Evolutionary conservation across 2,888 invertebrate genomes (phyloP), one percentile per base, ranked within the genome.

Genomic region (Eurois occulta): DNA sequence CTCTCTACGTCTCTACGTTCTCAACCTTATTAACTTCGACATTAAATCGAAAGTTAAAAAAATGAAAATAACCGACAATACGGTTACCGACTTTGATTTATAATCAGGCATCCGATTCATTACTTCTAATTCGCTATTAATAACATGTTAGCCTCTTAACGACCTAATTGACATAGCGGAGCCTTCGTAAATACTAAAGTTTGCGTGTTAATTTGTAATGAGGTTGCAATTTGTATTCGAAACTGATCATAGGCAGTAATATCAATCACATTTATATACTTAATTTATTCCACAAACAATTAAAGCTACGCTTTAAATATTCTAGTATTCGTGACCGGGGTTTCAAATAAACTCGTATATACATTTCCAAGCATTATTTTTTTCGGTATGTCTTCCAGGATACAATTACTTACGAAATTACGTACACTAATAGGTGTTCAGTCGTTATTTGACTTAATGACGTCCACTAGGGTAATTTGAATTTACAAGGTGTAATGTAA

Each of bases 121-220:
- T 64, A 62, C 55, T 73, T 78, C 1, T 71, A 75, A 78, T 82
- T 43, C 2, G 13, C 32, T 21, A n/a, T 52, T 66, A 79, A 78
- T 77, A 76, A 35, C 66, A 32, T 32, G 3, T 72, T 74, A 48
- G 65, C 74, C 75, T 79, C 46, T 80, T 70, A 87, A 85, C 78
- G 60, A 78, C 72, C 77, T 79, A 72, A 79, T 79, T 86, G 81
- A 88, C 77, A 84, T 18, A 64, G 24, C 43, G 32, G 43, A 72
- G 58, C 68, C 69, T 77, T 52, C 48, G 28, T 41, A 28, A 38
- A 62, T 80, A 73, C 77, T 82, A 79, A 72, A 38, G n/a, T 64
- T 35, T 73, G 80, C 68, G 62, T 80, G 83, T 80, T 84, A 86
- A 78, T 86, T 72, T 66, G 46, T 81, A 85, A 86, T 80, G 70